Base-by-base conservation (phyloP, 2,113 vertebrate species). In the Rhynchomys soricoides region DNA sequence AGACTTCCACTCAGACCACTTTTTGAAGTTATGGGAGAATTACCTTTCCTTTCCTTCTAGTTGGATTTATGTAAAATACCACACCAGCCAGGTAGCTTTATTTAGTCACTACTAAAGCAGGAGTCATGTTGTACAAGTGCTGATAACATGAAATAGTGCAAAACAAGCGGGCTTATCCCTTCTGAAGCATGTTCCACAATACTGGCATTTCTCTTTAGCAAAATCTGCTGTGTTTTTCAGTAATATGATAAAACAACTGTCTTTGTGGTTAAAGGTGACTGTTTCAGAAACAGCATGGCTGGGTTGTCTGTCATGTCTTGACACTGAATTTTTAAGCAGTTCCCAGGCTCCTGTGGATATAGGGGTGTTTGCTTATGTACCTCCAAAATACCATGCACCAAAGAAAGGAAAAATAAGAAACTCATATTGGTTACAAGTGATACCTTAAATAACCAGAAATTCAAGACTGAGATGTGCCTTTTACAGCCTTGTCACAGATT, bases 151-250 rank as follows among this genome's bases (percentile, higher is more conserved):
- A 95, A 97, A 94, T 95, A 94, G 77, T 83, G 89, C 0, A 81
- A 93, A 97, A 45, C 90, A 79, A 97, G 94, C 83, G 64, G 77
- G n/a, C 74, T 98, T 98, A 96, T 64, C 87, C n/a, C 83, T 97
- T 97, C 81, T 82, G 96, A 98, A 97, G 96, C 90, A 93, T 96
- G 77, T 97, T 98, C 96, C 94, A 66, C 86, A 48, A 89, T 86
- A 74, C 2, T 0, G 24, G 12, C 95, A 55, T 98, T 96, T 98
- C 97, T 92, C 89, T 95, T 97, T 52, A 83, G 95, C 89, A 92
- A 89, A 96, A 95, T 96, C 77, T 87, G 96, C 97, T 96, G 96
- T 13, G 48, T 96, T 98, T 98, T 98, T 97, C 97, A 97, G 97
- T 92, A 97, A 97, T 50, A 86, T 5, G 50, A 92, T 98, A 97